Evolutionary conservation across 2,113 vertebrate species (phyloP).

Genomic region (Gallinago jamesoni): DNA sequence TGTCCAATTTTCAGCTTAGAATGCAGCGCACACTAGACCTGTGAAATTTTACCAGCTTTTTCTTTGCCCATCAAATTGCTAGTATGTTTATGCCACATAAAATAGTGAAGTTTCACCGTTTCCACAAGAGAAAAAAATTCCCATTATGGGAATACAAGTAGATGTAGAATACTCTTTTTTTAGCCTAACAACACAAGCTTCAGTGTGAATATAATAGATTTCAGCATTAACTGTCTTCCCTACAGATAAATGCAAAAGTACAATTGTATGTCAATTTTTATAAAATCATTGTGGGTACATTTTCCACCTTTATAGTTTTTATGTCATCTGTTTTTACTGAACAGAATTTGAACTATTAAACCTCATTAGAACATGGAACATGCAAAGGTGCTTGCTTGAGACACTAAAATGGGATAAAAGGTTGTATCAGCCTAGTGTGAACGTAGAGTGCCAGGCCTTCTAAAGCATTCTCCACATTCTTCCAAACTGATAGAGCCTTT

Average conservation of each 20-base stretch:
- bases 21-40: background rate
- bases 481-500: background rate
- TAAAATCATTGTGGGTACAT: background rate
- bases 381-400: background rate
- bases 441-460: background rate
- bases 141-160: background rate
- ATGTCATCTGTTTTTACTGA: background rate
- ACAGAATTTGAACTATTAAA: background rate
- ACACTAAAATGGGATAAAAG: background rate
- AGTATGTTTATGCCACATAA: background rate
- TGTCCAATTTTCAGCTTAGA: constrained; percentile 5
- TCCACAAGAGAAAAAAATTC: background rate
- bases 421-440: background rate
- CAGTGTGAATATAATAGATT: background rate
- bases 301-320: background rate
- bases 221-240: background rate
- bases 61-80: background rate
- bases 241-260: background rate
- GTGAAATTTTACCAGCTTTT: background rate
- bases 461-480: background rate
- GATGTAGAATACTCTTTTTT: background rate
- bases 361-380: background rate
- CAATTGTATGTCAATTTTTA: background rate
- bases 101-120: background rate
- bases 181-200: background rate